Evolutionary conservation across 2,888 invertebrate species (phyloP).

Genomic region (Pachliopta kotzebuea): DNA sequence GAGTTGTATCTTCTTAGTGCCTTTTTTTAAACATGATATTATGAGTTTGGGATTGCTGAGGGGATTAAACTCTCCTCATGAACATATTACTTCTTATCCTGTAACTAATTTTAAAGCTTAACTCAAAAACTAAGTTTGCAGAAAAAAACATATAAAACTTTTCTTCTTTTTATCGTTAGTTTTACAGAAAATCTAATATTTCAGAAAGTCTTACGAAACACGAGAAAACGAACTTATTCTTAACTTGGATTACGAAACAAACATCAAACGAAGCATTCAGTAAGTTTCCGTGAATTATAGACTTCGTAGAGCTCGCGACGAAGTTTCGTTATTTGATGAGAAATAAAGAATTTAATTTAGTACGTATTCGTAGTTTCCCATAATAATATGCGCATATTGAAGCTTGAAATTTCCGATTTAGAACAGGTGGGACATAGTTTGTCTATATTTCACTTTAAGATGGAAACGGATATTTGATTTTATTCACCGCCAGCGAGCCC

Average conservation of each 20-base stretch:
- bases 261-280: conserved; percentile 12
- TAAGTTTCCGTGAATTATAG: conserved; percentile 6
- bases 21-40: no score
- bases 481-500: conserved; percentile 3
- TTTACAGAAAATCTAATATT: not conserved
- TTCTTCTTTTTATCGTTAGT: not conserved
- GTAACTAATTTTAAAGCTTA: no score
- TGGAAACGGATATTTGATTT: conserved; percentile 19
- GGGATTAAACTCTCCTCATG: no score
- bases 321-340: not conserved
- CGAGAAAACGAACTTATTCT: not conserved
- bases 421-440: conserved; percentile 21
- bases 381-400: conserved; percentile 14
- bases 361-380: conserved; percentile 1
- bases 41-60: no score
- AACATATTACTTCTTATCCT: no score
- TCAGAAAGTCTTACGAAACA: not conserved
- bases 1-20: no score
- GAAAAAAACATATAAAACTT: no score
- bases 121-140: no score
- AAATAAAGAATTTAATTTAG: conserved; percentile 1
- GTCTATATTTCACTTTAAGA: conserved; percentile 6
- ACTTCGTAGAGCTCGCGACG: not conserved
- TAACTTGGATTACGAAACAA: conserved; percentile 4
- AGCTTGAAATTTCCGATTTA: conserved; percentile 19